Percentiles rank a stretch among this genome's conserved stretches.
phyloP scores from a whole-genome alignment of 2,888 invertebrate genomes.

The Leuctra nigra region DNA sequence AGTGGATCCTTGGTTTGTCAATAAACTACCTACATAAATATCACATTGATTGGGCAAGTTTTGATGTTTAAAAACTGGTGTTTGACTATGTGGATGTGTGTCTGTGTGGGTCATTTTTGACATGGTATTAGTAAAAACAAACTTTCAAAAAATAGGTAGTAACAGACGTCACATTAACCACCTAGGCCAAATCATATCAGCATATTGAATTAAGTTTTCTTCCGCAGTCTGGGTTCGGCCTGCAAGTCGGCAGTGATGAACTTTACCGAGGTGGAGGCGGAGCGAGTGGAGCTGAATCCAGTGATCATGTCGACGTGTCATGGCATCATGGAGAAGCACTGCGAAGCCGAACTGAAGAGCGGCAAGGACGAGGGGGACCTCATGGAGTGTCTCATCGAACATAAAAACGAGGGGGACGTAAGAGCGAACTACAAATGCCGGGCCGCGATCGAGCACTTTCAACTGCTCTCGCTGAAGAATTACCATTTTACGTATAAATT shows the following conservation, averaged over 20 bases:
- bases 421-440: conserved; percentile 76
- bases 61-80: no score
- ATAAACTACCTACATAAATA: no score
- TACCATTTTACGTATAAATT: conserved; percentile 92
- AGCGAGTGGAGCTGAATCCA: conserved; percentile 84
- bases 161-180: no score
- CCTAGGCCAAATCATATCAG: no score
- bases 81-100: no score
- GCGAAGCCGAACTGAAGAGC: conserved; percentile 58
- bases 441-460: conserved; percentile 94
- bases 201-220: no score
- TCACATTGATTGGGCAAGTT: no score
- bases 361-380: conserved; percentile 79
- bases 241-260: conserved; percentile 74
- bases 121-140: no score
- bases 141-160: no score
- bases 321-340: conserved; percentile 69
- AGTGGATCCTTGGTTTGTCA: no score
- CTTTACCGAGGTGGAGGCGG: conserved; percentile 86
- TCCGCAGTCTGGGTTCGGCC: conserved; percentile 45
- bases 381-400: conserved; percentile 88
- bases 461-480: conserved; percentile 87
- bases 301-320: conserved; percentile 77
- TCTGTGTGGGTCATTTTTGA: no score
- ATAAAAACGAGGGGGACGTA: conserved; percentile 82